Conservation (phyloP, 2,888 invertebrate genomes). For the Esperia sulphurella region DNA sequence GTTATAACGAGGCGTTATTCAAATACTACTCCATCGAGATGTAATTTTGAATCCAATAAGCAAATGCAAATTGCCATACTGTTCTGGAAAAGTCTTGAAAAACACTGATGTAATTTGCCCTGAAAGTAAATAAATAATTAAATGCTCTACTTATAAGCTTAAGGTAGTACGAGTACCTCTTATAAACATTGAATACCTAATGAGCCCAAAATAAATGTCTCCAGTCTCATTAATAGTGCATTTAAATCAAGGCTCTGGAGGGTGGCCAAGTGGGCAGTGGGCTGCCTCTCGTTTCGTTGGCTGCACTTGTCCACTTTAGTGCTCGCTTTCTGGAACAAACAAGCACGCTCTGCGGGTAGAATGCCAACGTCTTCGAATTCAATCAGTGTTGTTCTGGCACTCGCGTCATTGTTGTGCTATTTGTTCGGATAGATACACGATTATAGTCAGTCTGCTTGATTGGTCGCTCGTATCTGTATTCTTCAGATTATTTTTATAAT, state of each 20-base stretch:
- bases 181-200: neutral
- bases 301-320: slow-evolving; percentile 46
- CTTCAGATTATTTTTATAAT: too few relatives aligned
- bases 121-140: too few relatives aligned
- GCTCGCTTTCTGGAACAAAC: slow-evolving; percentile 63
- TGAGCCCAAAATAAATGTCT: slow-evolving; percentile 18
- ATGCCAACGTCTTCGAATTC: slow-evolving; percentile 44
- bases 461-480: too few relatives aligned
- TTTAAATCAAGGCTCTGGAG: slow-evolving; percentile 66
- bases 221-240: slow-evolving; percentile 49
- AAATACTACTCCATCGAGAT: too few relatives aligned
- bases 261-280: slow-evolving; percentile 49
- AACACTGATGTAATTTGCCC: too few relatives aligned
- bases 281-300: slow-evolving; percentile 8
- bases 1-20: too few relatives aligned
- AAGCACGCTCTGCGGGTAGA: slow-evolving; percentile 56
- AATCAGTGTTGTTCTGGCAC: slow-evolving; percentile 6
- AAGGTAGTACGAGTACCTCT: too few relatives aligned
- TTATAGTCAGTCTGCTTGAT: too few relatives aligned
- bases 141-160: too few relatives aligned
- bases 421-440: neutral
- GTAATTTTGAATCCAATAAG: too few relatives aligned
- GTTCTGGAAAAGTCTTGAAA: too few relatives aligned
- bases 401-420: neutral
- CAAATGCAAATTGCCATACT: too few relatives aligned